Conservation (phyloP, 2,888 invertebrate species). For the Agrochola litura region DNA sequence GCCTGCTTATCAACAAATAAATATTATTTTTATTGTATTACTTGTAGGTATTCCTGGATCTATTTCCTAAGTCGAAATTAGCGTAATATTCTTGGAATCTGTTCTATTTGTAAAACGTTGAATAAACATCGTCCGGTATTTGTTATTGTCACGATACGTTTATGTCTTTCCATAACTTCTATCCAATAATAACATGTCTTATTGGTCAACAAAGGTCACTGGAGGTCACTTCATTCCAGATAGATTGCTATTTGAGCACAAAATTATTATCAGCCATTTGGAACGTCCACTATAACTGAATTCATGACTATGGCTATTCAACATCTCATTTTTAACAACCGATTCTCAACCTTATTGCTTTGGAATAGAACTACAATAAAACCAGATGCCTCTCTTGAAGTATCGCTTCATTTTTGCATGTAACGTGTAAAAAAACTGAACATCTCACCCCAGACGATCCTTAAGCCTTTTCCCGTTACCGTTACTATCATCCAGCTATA, state of each 20-base stretch:
- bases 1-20: not conserved
- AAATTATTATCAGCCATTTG: slow-evolving; percentile 41
- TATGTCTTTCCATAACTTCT: not conserved
- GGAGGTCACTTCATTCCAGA: slow-evolving; percentile 17
- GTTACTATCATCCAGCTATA: slow-evolving; percentile 67
- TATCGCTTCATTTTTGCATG: slow-evolving; percentile 58
- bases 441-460: slow-evolving; percentile 68
- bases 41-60: not conserved
- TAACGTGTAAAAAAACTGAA: slow-evolving; percentile 62
- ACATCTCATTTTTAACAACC: slow-evolving; percentile 5
- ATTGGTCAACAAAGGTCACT: slow-evolving; percentile 17
- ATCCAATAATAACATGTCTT: slow-evolving; percentile 19
- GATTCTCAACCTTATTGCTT: slow-evolving; percentile 32
- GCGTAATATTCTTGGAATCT: not conserved
- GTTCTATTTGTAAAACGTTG: slow-evolving; percentile 4
- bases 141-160: slow-evolving; percentile 12
- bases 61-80: not conserved
- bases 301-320: slow-evolving; percentile 32
- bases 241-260: slow-evolving; percentile 23
- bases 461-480: slow-evolving; percentile 71
- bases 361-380: slow-evolving; percentile 47
- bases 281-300: slow-evolving; percentile 29
- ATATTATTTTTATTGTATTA: not conserved
- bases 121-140: slow-evolving; percentile 25
- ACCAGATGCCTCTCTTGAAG: slow-evolving; percentile 39